Base-by-base conservation (phyloP, 92 coral and sea anemone species). In the Metridium senile region DNA sequence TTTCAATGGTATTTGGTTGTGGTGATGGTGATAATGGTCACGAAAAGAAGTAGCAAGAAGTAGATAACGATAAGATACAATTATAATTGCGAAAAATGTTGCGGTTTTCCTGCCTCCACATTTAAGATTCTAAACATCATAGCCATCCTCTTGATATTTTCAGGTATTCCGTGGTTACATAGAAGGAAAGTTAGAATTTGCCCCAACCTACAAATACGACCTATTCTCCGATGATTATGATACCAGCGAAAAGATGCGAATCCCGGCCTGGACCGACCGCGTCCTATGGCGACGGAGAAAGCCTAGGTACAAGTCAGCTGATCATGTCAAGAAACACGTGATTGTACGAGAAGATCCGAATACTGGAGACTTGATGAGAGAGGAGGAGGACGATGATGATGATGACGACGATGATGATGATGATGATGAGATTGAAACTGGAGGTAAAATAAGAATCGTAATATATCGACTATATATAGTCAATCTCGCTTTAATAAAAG, bases 191-290 rank as follows among this genome's bases (percentile, higher is more conserved):
- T 78, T 95, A 21, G 85, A 81, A 6, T 95, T 95, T 76, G 88
- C 99, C 17, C 99, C 99, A 30, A 95, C 99, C 2, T 95, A 95
- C 85, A 95, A 95, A 76, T 95, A 87, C 72, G 99, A 95, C 86
- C 77, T 93, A 34, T 95, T 95, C 64, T 95, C 99, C 2, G 99
- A 95, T 19, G 99, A 95, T 77, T 95, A 95, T 62, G 99, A 95
- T 79, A 95, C 99, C 6, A 95, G 99, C 53, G 99, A 95, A 74
- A 95, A 95, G 79, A 70, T 95, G 99, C 87, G 99, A 4, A 85
- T 87, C 46, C 99, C 99, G 1, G 99, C 99, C 86, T 95, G 99
- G 99, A 95, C 99, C 65, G 99, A 95, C 85, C 99, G 99, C 77
- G 91, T 95, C 58, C 82, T 95, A 39, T 95, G 99, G 99, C 82